Conservation (phyloP, 2,888 invertebrate genomes). For the Lepeophtheirus nordmannii region DNA sequence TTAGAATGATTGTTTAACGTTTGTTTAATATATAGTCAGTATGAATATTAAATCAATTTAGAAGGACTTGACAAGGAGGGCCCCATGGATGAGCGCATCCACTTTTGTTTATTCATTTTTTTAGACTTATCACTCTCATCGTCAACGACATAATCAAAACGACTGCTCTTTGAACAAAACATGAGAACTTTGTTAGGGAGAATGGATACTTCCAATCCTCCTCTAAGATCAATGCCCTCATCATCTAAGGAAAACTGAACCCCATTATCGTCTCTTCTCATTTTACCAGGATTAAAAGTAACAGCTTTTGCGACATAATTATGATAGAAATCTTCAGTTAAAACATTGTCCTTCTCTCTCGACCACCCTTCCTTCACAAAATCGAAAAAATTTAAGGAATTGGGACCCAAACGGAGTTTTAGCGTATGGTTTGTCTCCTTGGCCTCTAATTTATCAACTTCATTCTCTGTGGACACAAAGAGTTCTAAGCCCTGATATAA, state of each 20-base stretch:
- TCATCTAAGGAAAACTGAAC: conserved; percentile 3
- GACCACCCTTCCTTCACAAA: conserved; percentile 2
- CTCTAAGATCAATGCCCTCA: conserved; percentile 8
- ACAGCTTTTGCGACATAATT: background rate
- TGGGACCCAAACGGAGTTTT: background rate
- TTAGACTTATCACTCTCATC: background rate
- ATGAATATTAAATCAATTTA: background rate
- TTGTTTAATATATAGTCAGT: too few relatives aligned
- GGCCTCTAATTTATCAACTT: background rate
- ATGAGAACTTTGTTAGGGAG: conserved; percentile 20
- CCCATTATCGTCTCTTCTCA: background rate
- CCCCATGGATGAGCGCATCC: background rate
- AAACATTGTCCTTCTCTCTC: background rate
- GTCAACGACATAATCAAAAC: background rate
- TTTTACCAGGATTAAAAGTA: background rate
- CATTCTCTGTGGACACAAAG: background rate
- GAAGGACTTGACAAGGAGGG: background rate
- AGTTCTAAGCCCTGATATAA: conserved; percentile 8
- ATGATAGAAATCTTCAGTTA: background rate
- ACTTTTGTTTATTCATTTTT: background rate
- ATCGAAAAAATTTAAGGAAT: conserved; percentile 8
- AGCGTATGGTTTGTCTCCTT: background rate
- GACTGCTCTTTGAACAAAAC: conserved; percentile 4
- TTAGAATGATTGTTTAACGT: too few relatives aligned
- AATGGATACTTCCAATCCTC: conserved; percentile 6